Conservation (phyloP, 1,140 invertebrate genomes). For the Orchestia grillus region DNA sequence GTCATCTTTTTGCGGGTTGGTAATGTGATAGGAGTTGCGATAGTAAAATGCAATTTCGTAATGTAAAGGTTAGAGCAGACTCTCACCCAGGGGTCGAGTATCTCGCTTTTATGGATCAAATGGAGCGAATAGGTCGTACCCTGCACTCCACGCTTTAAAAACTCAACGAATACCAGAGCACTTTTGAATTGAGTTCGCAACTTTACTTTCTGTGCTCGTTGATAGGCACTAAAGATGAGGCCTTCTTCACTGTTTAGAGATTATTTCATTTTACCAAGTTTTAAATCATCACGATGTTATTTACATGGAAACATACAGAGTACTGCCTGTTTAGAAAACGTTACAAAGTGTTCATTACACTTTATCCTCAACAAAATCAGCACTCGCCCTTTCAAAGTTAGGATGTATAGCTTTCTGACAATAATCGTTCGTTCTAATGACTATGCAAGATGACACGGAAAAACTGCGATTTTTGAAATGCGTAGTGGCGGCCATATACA, state of each 20-base stretch:
- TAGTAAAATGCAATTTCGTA: neutral
- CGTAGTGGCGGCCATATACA: no score
- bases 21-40: neutral
- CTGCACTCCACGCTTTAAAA: neutral
- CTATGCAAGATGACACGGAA: no score
- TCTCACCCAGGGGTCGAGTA: neutral
- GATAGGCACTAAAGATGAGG: neutral
- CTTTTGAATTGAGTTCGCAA: neutral
- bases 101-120: neutral
- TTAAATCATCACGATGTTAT: neutral
- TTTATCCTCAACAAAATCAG: neutral
- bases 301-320: neutral
- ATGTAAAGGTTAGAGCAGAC: slow-evolving; percentile 3
- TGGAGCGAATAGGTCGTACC: neutral
- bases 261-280: neutral
- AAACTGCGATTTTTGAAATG: no score
- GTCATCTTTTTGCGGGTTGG: neutral
- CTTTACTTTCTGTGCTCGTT: neutral
- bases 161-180: neutral
- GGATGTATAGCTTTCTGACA: no score
- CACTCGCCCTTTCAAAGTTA: neutral
- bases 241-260: neutral
- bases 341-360: neutral
- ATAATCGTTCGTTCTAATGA: no score
- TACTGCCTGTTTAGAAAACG: neutral